Evolutionary conservation across 2,797 vertebrate species (phyloP), one percentile per base, ranked within the genome.

Genomic region (Liasis olivaceus): DNA sequence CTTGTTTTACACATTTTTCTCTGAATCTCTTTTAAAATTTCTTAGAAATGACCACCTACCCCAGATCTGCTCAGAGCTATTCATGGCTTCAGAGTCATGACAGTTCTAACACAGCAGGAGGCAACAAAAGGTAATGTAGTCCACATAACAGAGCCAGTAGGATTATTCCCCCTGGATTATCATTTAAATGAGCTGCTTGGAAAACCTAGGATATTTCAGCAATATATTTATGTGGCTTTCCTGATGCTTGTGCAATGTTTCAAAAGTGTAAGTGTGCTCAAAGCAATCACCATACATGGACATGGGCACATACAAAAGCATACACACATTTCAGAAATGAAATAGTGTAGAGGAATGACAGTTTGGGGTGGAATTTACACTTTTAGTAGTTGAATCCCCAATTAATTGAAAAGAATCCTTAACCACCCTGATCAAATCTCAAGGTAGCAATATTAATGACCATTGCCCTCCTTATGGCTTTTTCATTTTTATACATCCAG

Each of bases 291-390:
- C 85, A 93, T 72, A 91, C 14, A 58, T 81, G 22, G 3, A 47
- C 36, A 81, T 81, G 36, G 42, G 72, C 85, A n/a, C 86, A n/a
- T 85, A 89, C 92, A 92, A 63, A 88, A 42, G 91, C 1, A 13
- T 17, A 47, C 77, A 81, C 77, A 47, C 5, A 60, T 2, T 81
- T 51, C 24, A 12, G 93, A 14, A 24, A 89, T 58, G 90, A 63
- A 66, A 63, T 81, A 63, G 42, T 89, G 42, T 88, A 58, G 64
- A 87, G 36, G 72, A 94, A 93, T 89, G 58, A 90, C 56, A 93
- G 94, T 95, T 91, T 94, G 91, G 95, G 94, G 91, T 47, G 1
- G 91, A 95, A 97, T 96, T 94, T 95, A 96, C 96, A 95, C 88
- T 95, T 94, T 91, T 2, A 69, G 84, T 64, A 42, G 63, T 95